Conservation (phyloP, 2,797 vertebrate species). For the Onychomys leucogaster region DNA sequence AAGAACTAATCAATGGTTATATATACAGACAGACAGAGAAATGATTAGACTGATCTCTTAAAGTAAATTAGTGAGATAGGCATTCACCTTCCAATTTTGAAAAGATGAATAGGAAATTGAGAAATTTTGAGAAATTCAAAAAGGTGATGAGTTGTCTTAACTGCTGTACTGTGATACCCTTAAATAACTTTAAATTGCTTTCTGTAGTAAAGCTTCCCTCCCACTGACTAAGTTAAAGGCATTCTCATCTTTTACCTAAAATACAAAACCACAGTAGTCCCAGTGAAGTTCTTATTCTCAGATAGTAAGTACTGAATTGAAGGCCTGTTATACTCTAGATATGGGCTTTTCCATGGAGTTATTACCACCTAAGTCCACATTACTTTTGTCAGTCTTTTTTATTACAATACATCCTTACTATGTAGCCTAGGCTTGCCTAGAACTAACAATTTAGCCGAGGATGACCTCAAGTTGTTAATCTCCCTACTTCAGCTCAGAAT, state of each 20-base stretch:
- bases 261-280: background rate
- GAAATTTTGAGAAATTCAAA: background rate
- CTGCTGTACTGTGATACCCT: accelerated
- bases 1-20: background rate
- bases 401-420: background rate
- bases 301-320: background rate
- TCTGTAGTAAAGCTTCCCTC: background rate
- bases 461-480: background rate
- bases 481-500: background rate
- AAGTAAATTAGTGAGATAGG: background rate
- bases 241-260: background rate
- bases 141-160: background rate
- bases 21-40: background rate
- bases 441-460: background rate
- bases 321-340: background rate
- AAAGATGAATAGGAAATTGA: background rate
- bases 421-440: background rate
- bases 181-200: background rate
- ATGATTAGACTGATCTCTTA: background rate
- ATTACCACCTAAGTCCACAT: background rate
- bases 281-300: background rate
- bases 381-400: background rate
- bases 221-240: background rate
- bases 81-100: background rate
- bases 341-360: background rate